These are phyloP conservation scores for Spilosoma lubricipeda DNA, from an alignment of 2,888 invertebrate species.

Conservation along the genomic window DNA sequence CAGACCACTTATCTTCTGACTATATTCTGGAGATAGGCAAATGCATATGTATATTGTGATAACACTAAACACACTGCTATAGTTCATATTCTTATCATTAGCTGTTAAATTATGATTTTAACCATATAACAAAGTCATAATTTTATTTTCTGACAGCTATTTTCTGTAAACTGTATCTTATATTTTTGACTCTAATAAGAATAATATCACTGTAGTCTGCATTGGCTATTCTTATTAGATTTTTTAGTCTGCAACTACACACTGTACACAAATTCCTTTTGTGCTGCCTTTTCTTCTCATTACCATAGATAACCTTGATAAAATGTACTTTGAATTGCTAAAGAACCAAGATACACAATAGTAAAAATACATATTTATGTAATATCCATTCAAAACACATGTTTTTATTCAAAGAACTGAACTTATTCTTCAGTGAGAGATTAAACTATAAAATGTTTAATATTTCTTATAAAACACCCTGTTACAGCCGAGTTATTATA, in stretches of 20 bases:
- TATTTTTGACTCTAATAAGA: background rate
- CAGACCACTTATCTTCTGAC: constrained; percentile 5
- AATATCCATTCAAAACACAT: background rate
- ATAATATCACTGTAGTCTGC: background rate
- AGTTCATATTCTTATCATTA: constrained; percentile 17
- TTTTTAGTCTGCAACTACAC: background rate
- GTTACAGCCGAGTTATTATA: constrained; percentile 26
- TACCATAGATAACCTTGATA: constrained; percentile 35
- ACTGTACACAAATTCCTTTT: constrained; percentile 23
- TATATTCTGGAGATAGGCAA: constrained; percentile 15
- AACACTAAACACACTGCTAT: constrained; percentile 21
- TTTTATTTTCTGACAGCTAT: background rate
- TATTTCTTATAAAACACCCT: constrained; percentile 9
- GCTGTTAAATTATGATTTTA: constrained; percentile 11
- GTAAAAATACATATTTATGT: background rate
- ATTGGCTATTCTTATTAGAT: background rate
- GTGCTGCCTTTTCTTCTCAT: constrained; percentile 31
- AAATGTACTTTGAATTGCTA: constrained; percentile 16
- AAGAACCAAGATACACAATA: background rate
- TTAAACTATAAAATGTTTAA: background rate
- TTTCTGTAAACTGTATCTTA: background rate
- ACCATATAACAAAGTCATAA: background rate
- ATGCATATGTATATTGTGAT: background rate
- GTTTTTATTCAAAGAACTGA: background rate
- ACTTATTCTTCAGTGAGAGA: background rate